phyloP scores from a whole-genome alignment of 2,797 vertebrate genomes.

The Ptychadena robeensis region DNA sequence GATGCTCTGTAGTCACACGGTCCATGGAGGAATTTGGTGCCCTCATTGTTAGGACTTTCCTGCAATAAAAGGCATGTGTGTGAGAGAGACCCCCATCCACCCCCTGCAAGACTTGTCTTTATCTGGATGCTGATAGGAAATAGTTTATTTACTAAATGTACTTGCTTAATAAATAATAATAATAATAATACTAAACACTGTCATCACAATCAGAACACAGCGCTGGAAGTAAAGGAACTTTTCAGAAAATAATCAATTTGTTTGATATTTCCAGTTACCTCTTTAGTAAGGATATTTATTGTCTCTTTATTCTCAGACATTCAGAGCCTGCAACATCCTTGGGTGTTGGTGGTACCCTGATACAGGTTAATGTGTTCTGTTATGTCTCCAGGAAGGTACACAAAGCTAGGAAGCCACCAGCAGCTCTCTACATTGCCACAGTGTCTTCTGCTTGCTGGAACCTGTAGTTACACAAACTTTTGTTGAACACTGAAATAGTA shows the following conservation, averaged over 20 bases:
- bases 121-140: neutral
- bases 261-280: neutral
- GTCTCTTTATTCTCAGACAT: neutral
- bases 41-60: neutral
- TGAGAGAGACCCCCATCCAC: neutral
- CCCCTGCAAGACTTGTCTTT: neutral
- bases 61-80: neutral
- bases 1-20: slow-evolving; percentile 45
- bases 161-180: neutral
- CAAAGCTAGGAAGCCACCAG: neutral
- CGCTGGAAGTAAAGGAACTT: neutral
- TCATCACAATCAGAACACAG: neutral
- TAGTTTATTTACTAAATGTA: neutral
- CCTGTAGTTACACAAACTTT: neutral
- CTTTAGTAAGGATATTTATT: neutral
- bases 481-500: too few species aligned
- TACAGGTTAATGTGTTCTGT: neutral
- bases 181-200: too few species aligned
- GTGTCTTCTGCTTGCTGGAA: neutral
- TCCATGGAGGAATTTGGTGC: neutral
- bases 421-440: neutral
- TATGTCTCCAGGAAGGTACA: neutral
- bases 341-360: neutral
- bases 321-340: neutral
- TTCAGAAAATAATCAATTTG: neutral